phyloP scores from a whole-genome alignment of 2,797 vertebrate genomes.

The Parauchenoglanis ngamensis region DNA sequence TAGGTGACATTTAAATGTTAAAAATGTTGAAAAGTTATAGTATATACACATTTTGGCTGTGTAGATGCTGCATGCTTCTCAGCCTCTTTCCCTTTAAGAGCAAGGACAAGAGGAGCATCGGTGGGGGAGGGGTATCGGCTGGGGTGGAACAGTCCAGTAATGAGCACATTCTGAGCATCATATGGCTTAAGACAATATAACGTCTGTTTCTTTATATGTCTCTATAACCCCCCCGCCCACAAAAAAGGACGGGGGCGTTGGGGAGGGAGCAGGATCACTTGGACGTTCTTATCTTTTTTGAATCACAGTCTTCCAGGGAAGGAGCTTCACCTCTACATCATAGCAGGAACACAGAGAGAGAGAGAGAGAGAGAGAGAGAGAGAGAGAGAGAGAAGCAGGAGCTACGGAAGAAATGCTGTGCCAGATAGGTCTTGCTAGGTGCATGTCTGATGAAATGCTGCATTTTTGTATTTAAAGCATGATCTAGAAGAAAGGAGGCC shows the following conservation, averaged over 20 bases:
- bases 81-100: conserved; percentile 91
- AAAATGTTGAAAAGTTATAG: not conserved
- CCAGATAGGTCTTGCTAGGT: conserved; percentile 62
- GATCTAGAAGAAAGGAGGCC: conserved; percentile 57
- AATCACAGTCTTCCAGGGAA: conserved; percentile 56
- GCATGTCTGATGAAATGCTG: conserved; percentile 64
- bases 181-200: conserved; percentile 73
- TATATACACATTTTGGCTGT: not conserved
- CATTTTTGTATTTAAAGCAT: conserved; percentile 71
- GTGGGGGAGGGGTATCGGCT: conserved; percentile 74
- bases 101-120: conserved; percentile 66
- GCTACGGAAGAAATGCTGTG: conserved; percentile 60
- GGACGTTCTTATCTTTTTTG: conserved; percentile 39
- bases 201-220: conserved; percentile 63
- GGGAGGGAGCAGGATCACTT: conserved; percentile 58
- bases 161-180: conserved; percentile 77
- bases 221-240: conserved; percentile 32
- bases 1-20: not conserved
- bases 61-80: conserved; percentile 63
- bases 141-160: conserved; percentile 80
- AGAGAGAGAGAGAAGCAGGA: conserved; percentile 53
- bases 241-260: conserved; percentile 54
- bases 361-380: conserved; percentile 21
- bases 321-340: conserved; percentile 62
- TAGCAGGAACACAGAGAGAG: conserved; percentile 59